Evolutionary conservation across 2,888 invertebrate species (phyloP).

Genomic region (Trypoxylon attenuatum): DNA sequence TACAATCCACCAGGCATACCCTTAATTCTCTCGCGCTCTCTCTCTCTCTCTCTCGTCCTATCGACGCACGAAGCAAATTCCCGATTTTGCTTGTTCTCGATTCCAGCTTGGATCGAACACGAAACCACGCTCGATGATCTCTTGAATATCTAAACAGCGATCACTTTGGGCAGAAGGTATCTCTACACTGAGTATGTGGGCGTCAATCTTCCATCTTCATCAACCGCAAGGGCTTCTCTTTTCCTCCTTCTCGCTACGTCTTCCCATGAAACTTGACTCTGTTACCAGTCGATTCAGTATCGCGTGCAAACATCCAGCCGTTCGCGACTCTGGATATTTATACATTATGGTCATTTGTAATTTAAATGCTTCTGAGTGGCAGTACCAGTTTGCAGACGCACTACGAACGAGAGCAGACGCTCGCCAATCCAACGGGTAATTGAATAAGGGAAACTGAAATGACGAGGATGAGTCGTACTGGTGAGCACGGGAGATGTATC

Average conservation of each 20-base stretch:
- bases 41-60: too few species aligned
- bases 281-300: conserved; percentile 7
- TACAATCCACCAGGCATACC: conserved; percentile 47
- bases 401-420: not conserved
- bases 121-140: conserved; percentile 32
- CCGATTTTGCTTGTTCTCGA: too few species aligned
- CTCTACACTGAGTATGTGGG: conserved; percentile 31
- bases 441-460: too few species aligned
- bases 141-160: conserved; percentile 53
- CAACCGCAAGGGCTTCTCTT: too few species aligned
- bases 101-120: conserved; percentile 29
- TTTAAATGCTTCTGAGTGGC: conserved; percentile 1
- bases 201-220: conserved; percentile 37
- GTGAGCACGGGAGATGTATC: too few species aligned
- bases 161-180: conserved; percentile 44
- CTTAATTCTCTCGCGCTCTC: conserved; percentile 42
- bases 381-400: not conserved
- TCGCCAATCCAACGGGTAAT: not conserved
- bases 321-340: not conserved
- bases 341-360: conserved; percentile 10
- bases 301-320: conserved; percentile 13
- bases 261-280: conserved; percentile 42
- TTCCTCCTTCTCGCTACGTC: conserved; percentile 23
- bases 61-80: too few species aligned
- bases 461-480: too few species aligned